Conservation (phyloP, 1,140 invertebrate genomes). For the Lasioglossum baleicum region DNA sequence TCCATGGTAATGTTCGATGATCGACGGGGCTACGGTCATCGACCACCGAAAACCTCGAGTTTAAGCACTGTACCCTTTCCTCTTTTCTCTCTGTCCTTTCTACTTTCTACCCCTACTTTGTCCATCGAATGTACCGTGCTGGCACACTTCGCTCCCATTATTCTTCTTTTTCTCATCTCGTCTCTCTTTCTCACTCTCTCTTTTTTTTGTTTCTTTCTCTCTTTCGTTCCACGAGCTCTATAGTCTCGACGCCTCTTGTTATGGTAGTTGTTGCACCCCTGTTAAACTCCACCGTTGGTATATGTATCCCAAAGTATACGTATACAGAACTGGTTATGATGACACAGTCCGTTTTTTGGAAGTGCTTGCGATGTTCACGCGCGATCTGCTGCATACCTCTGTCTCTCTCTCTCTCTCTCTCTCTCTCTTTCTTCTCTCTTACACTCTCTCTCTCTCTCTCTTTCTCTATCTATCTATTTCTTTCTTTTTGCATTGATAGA, state of each 20-base stretch:
- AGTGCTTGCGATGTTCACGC: conserved; percentile 58
- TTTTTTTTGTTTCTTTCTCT: not conserved
- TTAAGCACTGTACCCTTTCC: too few species aligned
- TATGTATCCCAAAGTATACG: too few species aligned
- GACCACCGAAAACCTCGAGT: not conserved
- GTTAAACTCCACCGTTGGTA: conserved; percentile 34
- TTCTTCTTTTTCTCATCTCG: not conserved
- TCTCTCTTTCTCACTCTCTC: not conserved
- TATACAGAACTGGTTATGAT: conserved; percentile 45
- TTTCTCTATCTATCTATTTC: not conserved
- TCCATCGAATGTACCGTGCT: not conserved
- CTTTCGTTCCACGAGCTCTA: not conserved
- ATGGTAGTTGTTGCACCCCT: conserved; percentile 66
- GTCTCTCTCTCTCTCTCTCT: not conserved
- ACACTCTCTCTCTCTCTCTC: not conserved
- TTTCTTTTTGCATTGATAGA: too few species aligned
- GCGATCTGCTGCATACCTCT: conserved; percentile 15
- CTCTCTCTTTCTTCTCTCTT: not conserved
- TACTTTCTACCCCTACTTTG: too few species aligned
- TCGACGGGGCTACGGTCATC: not conserved
- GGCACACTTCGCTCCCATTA: not conserved
- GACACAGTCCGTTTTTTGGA: conserved; percentile 31
- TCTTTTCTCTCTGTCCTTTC: too few species aligned
- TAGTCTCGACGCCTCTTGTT: conserved; percentile 30
- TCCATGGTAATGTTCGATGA: not conserved